Evolutionary conservation across 2,113 vertebrate genomes (phyloP).

Genomic region (Turnix velox): DNA sequence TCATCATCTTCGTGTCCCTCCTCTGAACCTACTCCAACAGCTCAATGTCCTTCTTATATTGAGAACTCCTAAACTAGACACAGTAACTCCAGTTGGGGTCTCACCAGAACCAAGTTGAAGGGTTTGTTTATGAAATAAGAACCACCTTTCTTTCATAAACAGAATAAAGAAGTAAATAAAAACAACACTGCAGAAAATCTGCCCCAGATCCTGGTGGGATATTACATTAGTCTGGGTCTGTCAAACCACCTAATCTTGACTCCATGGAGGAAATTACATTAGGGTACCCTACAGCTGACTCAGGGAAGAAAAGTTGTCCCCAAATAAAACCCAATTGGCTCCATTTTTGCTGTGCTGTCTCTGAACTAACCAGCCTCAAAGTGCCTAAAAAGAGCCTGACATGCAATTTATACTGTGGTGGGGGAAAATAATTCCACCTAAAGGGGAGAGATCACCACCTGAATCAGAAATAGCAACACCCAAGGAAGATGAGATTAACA

Average conservation of each 20-base stretch:
- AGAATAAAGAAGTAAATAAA: not conserved
- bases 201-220: not conserved
- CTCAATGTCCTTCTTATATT: too few relatives aligned
- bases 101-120: too few relatives aligned
- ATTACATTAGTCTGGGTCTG: not conserved
- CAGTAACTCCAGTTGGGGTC: too few relatives aligned
- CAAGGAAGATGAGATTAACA: not conserved
- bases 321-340: not conserved
- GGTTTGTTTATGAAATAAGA: not conserved
- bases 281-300: not conserved
- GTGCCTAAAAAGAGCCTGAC: constrained; percentile 52
- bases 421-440: constrained; percentile 54
- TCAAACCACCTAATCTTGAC: not conserved
- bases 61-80: too few relatives aligned
- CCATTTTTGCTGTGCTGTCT: constrained; percentile 3
- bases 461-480: constrained; percentile 26
- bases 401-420: constrained; percentile 28
- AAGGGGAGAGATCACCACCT: constrained; percentile 15
- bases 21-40: too few relatives aligned
- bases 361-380: constrained; percentile 60
- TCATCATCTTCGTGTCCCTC: too few relatives aligned
- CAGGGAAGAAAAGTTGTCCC: not conserved
- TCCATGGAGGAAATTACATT: not conserved
- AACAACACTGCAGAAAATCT: not conserved
- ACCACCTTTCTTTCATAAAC: not conserved